Evolutionary conservation across 2,113 vertebrate species (phyloP).

Genomic region (Regulus satrapa): DNA sequence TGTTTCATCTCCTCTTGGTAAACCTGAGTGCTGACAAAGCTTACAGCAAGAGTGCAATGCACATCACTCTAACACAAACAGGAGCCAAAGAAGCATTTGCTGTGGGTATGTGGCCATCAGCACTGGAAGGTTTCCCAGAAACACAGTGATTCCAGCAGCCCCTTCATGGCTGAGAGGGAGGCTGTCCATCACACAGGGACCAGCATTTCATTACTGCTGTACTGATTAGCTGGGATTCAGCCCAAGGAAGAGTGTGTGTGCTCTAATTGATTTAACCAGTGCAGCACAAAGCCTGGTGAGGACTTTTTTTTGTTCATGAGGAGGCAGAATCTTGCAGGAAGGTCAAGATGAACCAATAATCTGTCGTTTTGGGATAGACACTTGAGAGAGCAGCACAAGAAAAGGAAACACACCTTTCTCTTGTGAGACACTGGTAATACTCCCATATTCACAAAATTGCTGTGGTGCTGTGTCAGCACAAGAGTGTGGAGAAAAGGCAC

Average conservation of each 20-base stretch:
- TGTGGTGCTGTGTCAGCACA: not conserved
- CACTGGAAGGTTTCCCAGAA: slow-evolving; percentile 32
- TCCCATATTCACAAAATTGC: not conserved
- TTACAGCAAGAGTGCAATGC: not conserved
- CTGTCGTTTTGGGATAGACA: not conserved
- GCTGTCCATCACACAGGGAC: not conserved
- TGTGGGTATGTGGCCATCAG: not conserved
- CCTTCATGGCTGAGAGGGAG: not conserved
- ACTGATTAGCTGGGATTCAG: slow-evolving; percentile 1
- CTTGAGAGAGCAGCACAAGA: not conserved
- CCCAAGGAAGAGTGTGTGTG: not conserved
- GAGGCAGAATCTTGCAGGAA: not conserved
- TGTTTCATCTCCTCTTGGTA: not conserved
- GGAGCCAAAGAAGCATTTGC: slow-evolving; percentile 4
- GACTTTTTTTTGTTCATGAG: not conserved
- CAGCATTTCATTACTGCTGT: not conserved
- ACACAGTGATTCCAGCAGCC: not conserved
- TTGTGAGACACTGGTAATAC: not conserved
- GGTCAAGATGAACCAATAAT: not conserved
- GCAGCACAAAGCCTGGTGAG: not conserved
- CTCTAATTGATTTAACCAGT: not conserved
- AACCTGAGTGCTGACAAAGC: not conserved
- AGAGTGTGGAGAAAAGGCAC: not conserved
- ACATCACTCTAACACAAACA: not conserved
- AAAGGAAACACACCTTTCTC: not conserved